phyloP scores from a whole-genome alignment of 2,797 vertebrate genomes.

The Champsocephalus gunnari region DNA sequence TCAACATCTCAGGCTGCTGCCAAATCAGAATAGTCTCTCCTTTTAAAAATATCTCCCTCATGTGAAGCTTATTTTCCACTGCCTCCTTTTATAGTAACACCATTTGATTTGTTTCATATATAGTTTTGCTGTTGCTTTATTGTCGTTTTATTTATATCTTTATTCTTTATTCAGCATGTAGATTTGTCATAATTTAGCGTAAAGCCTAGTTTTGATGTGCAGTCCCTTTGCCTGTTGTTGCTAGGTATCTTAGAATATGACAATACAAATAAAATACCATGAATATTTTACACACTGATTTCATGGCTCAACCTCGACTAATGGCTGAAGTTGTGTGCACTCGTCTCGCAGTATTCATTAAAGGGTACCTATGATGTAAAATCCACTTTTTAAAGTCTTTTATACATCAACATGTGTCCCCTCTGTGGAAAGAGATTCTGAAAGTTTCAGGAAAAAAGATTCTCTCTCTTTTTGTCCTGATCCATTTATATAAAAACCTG shows the following conservation, averaged over 20 bases:
- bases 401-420: too few relatives aligned
- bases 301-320: too few relatives aligned
- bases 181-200: not conserved
- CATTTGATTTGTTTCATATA: not conserved
- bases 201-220: not conserved
- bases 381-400: too few relatives aligned
- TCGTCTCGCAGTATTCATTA: not conserved
- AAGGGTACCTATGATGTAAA: not conserved
- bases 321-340: too few relatives aligned
- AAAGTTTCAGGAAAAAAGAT: too few relatives aligned
- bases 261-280: not conserved
- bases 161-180: not conserved
- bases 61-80: not conserved
- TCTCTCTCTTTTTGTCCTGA: too few relatives aligned
- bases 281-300: not conserved
- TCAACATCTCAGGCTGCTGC: conserved; percentile 4
- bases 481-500: too few relatives aligned
- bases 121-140: not conserved
- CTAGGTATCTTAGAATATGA: not conserved
- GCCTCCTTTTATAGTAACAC: not conserved
- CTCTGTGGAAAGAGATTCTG: too few relatives aligned
- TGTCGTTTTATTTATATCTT: not conserved
- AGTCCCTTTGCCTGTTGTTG: not conserved
- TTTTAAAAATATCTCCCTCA: not conserved
- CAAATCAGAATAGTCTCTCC: conserved; percentile 2